Base-by-base conservation (phyloP, 1,140 invertebrate species). In the Pararge aegeria region DNA sequence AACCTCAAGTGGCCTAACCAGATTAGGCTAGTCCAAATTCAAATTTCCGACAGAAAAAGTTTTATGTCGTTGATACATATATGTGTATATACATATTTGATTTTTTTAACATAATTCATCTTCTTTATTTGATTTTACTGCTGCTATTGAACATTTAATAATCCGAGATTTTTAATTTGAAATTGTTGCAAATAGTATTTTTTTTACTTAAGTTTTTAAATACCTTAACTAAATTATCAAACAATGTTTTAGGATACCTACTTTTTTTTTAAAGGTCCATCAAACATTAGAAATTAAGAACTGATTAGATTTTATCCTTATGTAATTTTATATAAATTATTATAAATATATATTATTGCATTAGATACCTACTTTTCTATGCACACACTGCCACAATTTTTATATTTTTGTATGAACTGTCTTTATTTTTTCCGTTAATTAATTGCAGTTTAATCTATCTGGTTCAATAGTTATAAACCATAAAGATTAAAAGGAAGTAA, bases 241-340 rank as follows among this genome's bases (percentile, higher is more conserved):
- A 34, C 0, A 7, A 34, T 12, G 10, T 34, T 34, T 12, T 34
- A 34, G 30, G 16, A 16, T 5, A n/a, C n/a, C n/a, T n/a, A 37
- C 38, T 40, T 40, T 40, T 15, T 10, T 40, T 40, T 15, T 40
- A 4, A 15, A 40, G 13, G 13, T 40, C 38, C 16, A 10, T 5
- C 38, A 40, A 40, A 40, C n/a, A 40, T 16, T 40, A 40, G 38
- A 40, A 40, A 40, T 40, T 40, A 40, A 40, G 38, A 40, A 40
- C 38, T 40, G 38, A 40, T 2, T 40, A 40, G 38, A 40, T 40
- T 40, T 18, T 5, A 40, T 16, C 5, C 12, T 40, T 40, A 40
- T 40, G 38, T 40, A 40, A 15, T 40, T 40, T 40, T 40, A 40
- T 40, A 40, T 18, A 1, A 16, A 40, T 16, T 0, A 15, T 37